Percentiles rank a stretch among this genome's conserved stretches.
Evolutionary conservation across 2,113 vertebrate species (phyloP).

Genomic region (Halichoeres trimaculatus): DNA sequence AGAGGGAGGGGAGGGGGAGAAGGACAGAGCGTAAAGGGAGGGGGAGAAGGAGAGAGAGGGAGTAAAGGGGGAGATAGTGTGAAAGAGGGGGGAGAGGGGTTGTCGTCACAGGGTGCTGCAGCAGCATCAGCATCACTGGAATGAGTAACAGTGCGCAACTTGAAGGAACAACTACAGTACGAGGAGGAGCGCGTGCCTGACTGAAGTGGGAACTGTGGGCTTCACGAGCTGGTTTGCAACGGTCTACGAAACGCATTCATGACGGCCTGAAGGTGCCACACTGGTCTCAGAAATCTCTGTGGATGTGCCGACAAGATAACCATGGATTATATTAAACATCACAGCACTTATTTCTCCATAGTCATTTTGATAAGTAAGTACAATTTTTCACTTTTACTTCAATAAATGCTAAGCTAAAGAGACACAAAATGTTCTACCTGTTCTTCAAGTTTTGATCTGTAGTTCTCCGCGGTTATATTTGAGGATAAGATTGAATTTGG

Average conservation of each 20-base stretch:
- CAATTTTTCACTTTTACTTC: conserved; percentile 3
- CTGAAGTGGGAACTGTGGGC: conserved; percentile 1
- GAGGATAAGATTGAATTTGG: background rate
- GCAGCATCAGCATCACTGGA: conserved; percentile 80
- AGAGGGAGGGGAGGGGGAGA: background rate
- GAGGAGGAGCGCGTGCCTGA: conserved; percentile 29
- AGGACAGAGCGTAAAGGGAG: background rate
- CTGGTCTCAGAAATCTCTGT: conserved; percentile 27
- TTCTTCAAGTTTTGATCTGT: background rate
- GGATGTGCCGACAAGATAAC: conserved; percentile 57
- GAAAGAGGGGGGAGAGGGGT: background rate
- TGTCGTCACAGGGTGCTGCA: conserved; percentile 64
- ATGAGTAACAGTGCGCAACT: conserved; percentile 73
- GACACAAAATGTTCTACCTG: background rate
- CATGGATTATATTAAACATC: conserved; percentile 77
- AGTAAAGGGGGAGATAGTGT: conserved; percentile 2
- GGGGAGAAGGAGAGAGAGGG: background rate
- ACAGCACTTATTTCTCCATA: conserved; percentile 57
- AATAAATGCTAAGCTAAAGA: background rate
- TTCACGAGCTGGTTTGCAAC: conserved; percentile 13
- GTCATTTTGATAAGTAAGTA: conserved; percentile 77
- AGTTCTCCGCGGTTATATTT: background rate
- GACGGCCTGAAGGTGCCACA: conserved; percentile 56
- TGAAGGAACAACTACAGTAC: conserved; percentile 49
- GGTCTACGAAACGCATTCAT: conserved; percentile 23